Evolutionary conservation across 2,797 vertebrate species (phyloP).

Genomic region (Pangasius sanitwongsei): DNA sequence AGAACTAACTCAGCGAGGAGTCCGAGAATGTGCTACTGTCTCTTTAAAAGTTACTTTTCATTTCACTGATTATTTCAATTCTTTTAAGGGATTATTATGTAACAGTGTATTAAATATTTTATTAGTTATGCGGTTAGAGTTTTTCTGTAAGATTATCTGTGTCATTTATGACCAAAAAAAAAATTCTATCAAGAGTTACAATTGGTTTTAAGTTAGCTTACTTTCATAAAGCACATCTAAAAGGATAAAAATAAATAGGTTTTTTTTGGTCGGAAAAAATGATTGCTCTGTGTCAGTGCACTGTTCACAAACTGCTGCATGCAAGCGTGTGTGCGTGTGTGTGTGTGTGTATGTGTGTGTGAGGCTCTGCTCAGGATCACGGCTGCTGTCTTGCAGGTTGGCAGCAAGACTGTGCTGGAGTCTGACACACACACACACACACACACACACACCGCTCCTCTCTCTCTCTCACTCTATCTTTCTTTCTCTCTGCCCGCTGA

Average conservation of each 20-base stretch:
- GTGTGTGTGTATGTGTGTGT: constrained; percentile 17
- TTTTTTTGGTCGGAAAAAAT: background rate
- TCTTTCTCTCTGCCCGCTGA: constrained; percentile 4
- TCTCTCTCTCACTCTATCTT: background rate
- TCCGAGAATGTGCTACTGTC: background rate
- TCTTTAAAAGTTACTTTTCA: background rate
- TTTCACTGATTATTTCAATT: background rate
- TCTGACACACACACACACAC: constrained; percentile 48
- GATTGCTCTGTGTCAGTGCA: background rate
- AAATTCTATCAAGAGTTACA: background rate
- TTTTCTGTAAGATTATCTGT: background rate
- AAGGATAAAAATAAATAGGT: background rate
- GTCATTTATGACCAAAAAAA: background rate
- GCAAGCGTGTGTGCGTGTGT: background rate
- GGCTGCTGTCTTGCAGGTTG: constrained; percentile 42
- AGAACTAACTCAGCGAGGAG: background rate
- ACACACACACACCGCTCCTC: constrained; percentile 29
- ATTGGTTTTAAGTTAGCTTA: background rate
- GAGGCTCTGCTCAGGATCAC: constrained; percentile 20
- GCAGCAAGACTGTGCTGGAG: constrained; percentile 42
- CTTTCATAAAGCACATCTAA: background rate
- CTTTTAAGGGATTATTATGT: background rate
- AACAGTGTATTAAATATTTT: background rate
- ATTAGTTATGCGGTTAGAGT: background rate
- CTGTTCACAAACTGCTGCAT: background rate